Conservation (phyloP, 1,140 invertebrate genomes). For the Gryon sp. region DNA sequence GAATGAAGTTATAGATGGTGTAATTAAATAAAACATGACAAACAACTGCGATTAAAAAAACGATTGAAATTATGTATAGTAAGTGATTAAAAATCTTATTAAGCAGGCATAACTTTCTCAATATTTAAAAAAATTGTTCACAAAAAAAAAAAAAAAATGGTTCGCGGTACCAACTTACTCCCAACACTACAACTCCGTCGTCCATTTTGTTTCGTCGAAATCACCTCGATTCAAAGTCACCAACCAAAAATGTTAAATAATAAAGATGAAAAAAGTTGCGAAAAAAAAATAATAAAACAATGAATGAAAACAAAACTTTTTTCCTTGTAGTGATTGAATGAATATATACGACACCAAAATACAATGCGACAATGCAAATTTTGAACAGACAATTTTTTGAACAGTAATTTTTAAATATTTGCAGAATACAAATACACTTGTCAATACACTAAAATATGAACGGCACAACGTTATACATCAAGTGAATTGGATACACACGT, state of each 20-base stretch:
- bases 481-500: slow-evolving; percentile 6
- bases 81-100: too few species aligned
- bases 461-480: neutral
- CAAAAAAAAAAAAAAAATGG: neutral
- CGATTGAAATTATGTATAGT: neutral
- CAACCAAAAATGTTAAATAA: neutral
- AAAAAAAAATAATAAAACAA: neutral
- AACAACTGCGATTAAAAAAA: neutral
- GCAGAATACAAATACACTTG: neutral
- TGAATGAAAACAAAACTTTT: neutral
- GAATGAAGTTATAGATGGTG: slow-evolving; percentile 1
- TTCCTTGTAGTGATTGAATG: too few species aligned
- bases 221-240: slow-evolving; percentile 17
- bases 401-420: too few species aligned
- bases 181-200: slow-evolving; percentile 15
- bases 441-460: slow-evolving; percentile 3
- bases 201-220: slow-evolving; percentile 53
- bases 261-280: neutral
- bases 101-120: too few species aligned
- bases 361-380: too few species aligned
- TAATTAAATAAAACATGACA: neutral
- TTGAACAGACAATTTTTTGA: too few species aligned
- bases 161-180: slow-evolving; percentile 18
- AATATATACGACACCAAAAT: too few species aligned
- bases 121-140: too few species aligned